These are phyloP conservation scores for Drosophila multiciliata DNA, from an alignment of 2,888 invertebrate genomes.

Conservation along the genomic window DNA sequence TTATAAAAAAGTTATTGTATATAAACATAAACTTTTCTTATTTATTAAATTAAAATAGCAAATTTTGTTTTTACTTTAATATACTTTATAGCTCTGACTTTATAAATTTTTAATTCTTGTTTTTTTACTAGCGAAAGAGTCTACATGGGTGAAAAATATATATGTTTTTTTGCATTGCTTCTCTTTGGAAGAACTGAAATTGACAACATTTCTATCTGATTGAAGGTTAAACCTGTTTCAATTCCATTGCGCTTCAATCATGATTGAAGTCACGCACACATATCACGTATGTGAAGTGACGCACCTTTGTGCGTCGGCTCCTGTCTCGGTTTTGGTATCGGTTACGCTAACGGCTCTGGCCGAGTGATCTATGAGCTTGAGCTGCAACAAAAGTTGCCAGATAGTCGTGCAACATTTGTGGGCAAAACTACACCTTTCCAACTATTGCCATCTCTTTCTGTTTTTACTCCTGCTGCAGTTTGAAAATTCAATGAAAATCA, in stretches of 20 bases:
- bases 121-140: no score
- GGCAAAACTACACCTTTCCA: not conserved
- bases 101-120: no score
- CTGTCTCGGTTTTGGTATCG: constrained; percentile 17
- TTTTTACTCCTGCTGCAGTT: not conserved
- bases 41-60: no score
- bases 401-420: constrained; percentile 6
- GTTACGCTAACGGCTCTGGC: constrained; percentile 14
- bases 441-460: not conserved
- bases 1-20: no score
- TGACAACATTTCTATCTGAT: not conserved
- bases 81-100: no score
- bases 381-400: constrained; percentile 19
- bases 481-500: not conserved
- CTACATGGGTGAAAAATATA: not conserved
- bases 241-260: not conserved
- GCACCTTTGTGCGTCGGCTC: constrained; percentile 13
- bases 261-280: constrained; percentile 1
- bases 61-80: no score
- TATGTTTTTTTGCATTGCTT: not conserved
- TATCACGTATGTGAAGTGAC: not conserved
- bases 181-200: not conserved
- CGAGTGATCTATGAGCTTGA: not conserved
- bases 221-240: not conserved
- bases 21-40: no score